These are phyloP conservation scores for Zaprionus taronus DNA, from an alignment of 1,140 invertebrate species.

Conservation along the genomic window DNA sequence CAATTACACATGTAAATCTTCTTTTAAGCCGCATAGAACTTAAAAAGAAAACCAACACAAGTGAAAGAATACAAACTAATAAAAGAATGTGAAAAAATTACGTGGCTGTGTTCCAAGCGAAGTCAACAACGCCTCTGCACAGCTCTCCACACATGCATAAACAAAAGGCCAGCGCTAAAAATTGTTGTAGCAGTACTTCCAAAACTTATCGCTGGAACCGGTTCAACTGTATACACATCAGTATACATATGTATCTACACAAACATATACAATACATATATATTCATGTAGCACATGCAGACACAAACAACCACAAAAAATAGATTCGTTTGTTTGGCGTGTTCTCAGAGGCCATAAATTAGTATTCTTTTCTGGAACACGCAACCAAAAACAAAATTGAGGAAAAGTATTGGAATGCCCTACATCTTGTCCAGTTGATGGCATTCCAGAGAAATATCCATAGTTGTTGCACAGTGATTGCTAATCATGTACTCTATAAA, in stretches of 20 bases:
- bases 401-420: constrained; percentile 26
- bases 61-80: constrained; percentile 47
- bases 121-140: constrained; percentile 53
- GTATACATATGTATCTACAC: constrained; percentile 12
- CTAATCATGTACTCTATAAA: constrained; percentile 19
- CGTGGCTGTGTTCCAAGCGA: constrained; percentile 53
- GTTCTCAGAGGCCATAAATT: constrained; percentile 32
- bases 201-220: constrained; percentile 52
- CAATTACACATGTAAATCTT: constrained; percentile 5
- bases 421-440: background rate
- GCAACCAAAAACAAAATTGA: constrained; percentile 4
- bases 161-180: constrained; percentile 42
- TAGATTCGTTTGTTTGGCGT: constrained; percentile 25
- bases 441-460: constrained; percentile 14
- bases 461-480: background rate
- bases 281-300: background rate
- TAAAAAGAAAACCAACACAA: constrained; percentile 11
- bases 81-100: constrained; percentile 53
- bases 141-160: constrained; percentile 14
- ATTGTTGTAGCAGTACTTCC: constrained; percentile 33
- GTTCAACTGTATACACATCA: constrained; percentile 43
- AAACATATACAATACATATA: background rate
- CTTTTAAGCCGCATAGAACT: constrained; percentile 6
- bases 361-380: constrained; percentile 30
- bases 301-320: background rate